Evolutionary conservation across 2,113 vertebrate genomes (phyloP).

Genomic region (Pseudonaja textilis): DNA sequence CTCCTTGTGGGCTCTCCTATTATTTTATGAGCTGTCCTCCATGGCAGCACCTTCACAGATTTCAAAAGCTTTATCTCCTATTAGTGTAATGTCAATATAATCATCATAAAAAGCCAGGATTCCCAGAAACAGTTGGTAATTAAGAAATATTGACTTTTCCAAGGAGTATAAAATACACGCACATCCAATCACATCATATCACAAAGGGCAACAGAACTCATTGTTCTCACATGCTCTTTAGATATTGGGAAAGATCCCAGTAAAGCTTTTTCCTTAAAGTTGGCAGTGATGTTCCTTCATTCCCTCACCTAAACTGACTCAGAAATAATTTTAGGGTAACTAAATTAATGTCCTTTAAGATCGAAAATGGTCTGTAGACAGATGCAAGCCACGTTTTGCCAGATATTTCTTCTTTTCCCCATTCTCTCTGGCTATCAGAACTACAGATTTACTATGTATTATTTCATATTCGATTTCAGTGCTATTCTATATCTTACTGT

Average conservation of each 20-base stretch:
- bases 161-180: slow-evolving; percentile 29
- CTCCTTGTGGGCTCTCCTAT: background rate
- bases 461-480: background rate
- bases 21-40: slow-evolving; percentile 20
- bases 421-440: background rate
- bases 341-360: background rate
- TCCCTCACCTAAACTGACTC: background rate
- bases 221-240: background rate
- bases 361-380: background rate
- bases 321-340: background rate
- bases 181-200: background rate
- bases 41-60: slow-evolving; percentile 18
- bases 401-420: background rate
- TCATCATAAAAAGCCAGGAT: slow-evolving; percentile 44
- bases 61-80: slow-evolving; percentile 38
- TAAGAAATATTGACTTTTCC: background rate
- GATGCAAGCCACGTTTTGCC: background rate
- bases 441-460: background rate
- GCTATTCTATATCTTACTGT: background rate
- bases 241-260: background rate
- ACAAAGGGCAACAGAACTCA: background rate
- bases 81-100: slow-evolving; percentile 57
- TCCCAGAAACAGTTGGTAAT: slow-evolving; percentile 25
- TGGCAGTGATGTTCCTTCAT: background rate
- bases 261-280: background rate